Conservation (phyloP, 1,140 invertebrate genomes). For the Euura saliciscinereae region DNA sequence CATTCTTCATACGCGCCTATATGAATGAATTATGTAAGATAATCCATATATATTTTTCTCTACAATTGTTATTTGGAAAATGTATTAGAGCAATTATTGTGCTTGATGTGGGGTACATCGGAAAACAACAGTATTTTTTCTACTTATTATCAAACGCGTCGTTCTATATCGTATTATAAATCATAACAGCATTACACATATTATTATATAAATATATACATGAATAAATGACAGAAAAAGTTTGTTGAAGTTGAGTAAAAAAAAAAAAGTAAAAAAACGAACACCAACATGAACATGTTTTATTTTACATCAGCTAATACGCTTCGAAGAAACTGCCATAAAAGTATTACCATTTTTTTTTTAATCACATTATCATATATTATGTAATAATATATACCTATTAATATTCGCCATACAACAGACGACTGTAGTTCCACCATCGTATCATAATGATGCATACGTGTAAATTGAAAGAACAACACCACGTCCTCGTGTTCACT, state of each 20-base stretch:
- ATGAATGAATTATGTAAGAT: background rate
- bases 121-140: background rate
- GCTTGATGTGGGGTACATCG: background rate
- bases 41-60: background rate
- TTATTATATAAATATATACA: no score
- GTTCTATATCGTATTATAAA: background rate
- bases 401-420: no score
- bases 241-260: no score
- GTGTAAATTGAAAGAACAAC: background rate
- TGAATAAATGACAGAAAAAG: no score
- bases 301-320: background rate
- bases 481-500: background rate
- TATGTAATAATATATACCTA: no score
- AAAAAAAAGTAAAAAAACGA: no score
- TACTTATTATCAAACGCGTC: background rate
- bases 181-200: background rate
- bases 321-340: background rate
- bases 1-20: background rate
- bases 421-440: no score
- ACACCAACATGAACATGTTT: no score
- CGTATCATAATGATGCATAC: no score
- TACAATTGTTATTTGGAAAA: background rate
- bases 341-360: background rate
- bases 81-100: background rate
- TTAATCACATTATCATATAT: no score